Conservation (phyloP, 2,888 invertebrate genomes). For the Allygus modestus region DNA sequence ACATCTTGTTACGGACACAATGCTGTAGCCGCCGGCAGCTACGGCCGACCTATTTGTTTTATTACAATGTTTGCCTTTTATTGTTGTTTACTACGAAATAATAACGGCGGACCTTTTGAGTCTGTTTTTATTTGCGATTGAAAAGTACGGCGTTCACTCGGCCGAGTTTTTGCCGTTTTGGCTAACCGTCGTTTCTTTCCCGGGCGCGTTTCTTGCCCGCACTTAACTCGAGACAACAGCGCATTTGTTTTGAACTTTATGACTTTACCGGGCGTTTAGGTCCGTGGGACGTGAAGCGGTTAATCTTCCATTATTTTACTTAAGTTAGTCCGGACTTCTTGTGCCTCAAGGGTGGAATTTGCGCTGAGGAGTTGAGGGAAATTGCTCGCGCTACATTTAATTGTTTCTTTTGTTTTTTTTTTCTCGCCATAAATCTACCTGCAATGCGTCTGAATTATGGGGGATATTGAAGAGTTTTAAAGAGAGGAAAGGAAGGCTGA, state of each 20-base stretch:
- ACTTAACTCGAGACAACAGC: slow-evolving; percentile 51
- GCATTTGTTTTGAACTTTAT: slow-evolving; percentile 56
- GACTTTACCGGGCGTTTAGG: slow-evolving; percentile 35
- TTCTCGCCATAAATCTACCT: neutral
- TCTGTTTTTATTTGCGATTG: slow-evolving; percentile 57
- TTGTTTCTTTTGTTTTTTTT: neutral
- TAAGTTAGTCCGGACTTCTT: slow-evolving; percentile 49
- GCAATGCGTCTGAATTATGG: neutral
- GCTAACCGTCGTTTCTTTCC: slow-evolving; percentile 47
- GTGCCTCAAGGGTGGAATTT: slow-evolving; percentile 27
- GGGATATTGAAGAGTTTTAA: no score
- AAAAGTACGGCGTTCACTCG: slow-evolving; percentile 53
- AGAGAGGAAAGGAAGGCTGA: no score
- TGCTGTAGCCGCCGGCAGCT: slow-evolving; percentile 14
- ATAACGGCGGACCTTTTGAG: slow-evolving; percentile 58
- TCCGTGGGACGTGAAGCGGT: slow-evolving; percentile 29
- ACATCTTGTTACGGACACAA: slow-evolving; percentile 56
- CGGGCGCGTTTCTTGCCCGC: slow-evolving; percentile 55
- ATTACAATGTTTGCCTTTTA: slow-evolving; percentile 60
- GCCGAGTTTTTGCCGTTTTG: slow-evolving; percentile 50
- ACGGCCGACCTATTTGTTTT: slow-evolving; percentile 46
- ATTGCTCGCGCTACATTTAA: neutral
- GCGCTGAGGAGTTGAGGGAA: neutral
- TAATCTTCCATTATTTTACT: slow-evolving; percentile 57
- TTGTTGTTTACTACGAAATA: slow-evolving; percentile 60